Conservation (phyloP, 2,888 invertebrate genomes). For the Synergus umbraculus region DNA sequence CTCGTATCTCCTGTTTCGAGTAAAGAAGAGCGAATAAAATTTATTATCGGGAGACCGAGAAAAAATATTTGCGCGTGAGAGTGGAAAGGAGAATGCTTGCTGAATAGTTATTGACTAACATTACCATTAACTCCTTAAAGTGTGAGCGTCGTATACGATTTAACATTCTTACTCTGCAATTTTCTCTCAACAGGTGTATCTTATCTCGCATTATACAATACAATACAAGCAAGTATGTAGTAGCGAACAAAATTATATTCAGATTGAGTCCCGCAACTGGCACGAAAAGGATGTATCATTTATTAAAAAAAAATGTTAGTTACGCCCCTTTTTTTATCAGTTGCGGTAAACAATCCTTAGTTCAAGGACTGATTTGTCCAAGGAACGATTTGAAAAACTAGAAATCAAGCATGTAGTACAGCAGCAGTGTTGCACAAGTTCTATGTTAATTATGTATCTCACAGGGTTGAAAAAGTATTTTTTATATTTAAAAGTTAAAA, state of each 20-base stretch:
- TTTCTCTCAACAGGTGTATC: slow-evolving; percentile 32
- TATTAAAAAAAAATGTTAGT: neutral
- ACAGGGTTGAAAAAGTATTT: slow-evolving; percentile 33
- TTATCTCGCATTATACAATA: slow-evolving; percentile 9
- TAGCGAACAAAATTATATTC: neutral
- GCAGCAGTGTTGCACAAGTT: slow-evolving; percentile 14
- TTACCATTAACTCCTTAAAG: slow-evolving; percentile 46
- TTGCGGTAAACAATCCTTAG: slow-evolving; percentile 26
- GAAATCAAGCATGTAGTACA: slow-evolving; percentile 7
- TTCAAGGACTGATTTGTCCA: slow-evolving; percentile 17
- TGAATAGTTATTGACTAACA: slow-evolving; percentile 16
- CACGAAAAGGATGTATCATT: neutral
- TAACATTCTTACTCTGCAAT: slow-evolving; percentile 51
- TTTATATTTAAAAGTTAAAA: slow-evolving; percentile 10
- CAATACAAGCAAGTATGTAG: slow-evolving; percentile 17
- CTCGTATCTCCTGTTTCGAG: slow-evolving; percentile 53
- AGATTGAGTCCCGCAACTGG: neutral
- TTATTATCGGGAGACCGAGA: slow-evolving; percentile 39
- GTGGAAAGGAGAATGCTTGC: slow-evolving; percentile 27
- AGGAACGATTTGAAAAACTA: slow-evolving; percentile 22
- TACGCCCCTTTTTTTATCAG: neutral
- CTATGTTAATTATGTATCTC: slow-evolving; percentile 25
- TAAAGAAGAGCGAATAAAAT: slow-evolving; percentile 35
- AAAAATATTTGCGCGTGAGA: slow-evolving; percentile 42
- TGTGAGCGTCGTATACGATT: slow-evolving; percentile 57